Evolutionary conservation across 2,888 invertebrate species (phyloP).

Genomic region (Eristalis pertinax): DNA sequence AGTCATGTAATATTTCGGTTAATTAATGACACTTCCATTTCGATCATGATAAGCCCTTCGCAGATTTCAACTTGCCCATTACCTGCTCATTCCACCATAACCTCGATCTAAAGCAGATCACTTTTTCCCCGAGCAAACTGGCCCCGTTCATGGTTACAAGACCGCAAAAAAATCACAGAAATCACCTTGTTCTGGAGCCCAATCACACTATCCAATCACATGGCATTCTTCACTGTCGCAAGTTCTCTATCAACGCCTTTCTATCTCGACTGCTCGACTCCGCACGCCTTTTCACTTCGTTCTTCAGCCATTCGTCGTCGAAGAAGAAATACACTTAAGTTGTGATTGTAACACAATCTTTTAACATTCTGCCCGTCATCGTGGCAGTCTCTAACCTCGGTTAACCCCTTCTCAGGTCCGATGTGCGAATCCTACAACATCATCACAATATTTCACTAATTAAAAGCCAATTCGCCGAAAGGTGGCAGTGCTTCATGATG

Average conservation of each 20-base stretch:
- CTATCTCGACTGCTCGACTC: not conserved
- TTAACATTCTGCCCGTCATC: not conserved
- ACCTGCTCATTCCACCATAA: not conserved
- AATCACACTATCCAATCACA: not conserved
- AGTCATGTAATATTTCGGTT: not conserved
- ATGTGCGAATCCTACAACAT: not conserved
- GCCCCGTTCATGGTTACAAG: not conserved
- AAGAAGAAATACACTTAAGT: not conserved
- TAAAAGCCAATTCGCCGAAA: slow-evolving; percentile 4
- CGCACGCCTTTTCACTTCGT: not conserved
- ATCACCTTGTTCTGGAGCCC: not conserved
- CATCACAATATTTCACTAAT: slow-evolving; percentile 22
- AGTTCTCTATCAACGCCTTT: not conserved
- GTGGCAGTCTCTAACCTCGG: not conserved
- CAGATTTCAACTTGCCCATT: not conserved
- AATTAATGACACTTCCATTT: not conserved
- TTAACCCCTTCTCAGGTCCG: not conserved
- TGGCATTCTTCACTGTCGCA: not conserved
- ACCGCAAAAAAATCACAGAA: not conserved
- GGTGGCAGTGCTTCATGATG: not conserved
- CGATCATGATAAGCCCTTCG: not conserved
- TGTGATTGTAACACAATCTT: not conserved
- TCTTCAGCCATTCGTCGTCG: not conserved
- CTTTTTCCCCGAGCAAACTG: not conserved
- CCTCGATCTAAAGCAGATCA: not conserved